Evolutionary conservation across 35 echinoderm and acorn worm species (phyloP).

Genomic region (Lytechinus pictus): DNA sequence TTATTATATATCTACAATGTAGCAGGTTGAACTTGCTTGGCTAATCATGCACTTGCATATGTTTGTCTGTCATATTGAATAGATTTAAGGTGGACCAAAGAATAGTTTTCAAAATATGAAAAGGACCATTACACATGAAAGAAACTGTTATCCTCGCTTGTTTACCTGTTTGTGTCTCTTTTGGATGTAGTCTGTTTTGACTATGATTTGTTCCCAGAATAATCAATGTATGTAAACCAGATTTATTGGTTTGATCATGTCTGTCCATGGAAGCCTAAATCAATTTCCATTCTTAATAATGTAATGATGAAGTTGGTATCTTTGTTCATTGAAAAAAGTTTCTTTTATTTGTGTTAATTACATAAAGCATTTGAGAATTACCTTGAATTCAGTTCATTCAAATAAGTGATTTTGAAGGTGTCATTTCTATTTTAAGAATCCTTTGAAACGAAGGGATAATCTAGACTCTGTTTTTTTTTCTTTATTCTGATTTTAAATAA

Average conservation of each 20-base stretch:
- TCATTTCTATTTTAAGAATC: background rate
- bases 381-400: background rate
- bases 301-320: background rate
- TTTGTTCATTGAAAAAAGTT: background rate
- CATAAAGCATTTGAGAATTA: too few relatives aligned
- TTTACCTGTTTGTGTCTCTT: background rate
- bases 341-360: too few relatives aligned
- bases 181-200: background rate
- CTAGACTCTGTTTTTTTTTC: background rate
- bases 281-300: background rate
- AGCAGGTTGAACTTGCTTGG: background rate
- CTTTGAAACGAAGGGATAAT: slow-evolving; percentile 3
- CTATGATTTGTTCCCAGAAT: background rate
- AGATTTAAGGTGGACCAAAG: background rate
- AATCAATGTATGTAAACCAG: background rate
- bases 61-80: background rate
- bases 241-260: background rate
- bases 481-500: background rate
- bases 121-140: background rate
- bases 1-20: background rate
- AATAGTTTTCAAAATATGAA: background rate
- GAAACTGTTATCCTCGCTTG: background rate
- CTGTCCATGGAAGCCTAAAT: background rate
- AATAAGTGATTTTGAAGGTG: background rate
- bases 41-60: background rate